These are phyloP conservation scores for Cinara cedri DNA, from an alignment of 2,888 invertebrate species.

Conservation along the genomic window DNA sequence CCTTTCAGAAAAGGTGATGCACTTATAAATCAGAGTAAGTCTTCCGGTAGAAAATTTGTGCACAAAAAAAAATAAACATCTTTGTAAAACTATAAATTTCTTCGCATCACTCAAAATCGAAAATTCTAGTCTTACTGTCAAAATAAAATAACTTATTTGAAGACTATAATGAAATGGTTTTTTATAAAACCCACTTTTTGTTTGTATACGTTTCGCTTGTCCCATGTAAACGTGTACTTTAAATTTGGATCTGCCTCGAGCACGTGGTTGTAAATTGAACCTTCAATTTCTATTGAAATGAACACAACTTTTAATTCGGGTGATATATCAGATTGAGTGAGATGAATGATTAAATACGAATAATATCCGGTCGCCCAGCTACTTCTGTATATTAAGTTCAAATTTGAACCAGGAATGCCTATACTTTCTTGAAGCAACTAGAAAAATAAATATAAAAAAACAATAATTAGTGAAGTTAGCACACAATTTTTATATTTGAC, in stretches of 20 bases:
- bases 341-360: slow-evolving; percentile 88
- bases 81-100: too few relatives aligned
- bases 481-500: too few relatives aligned
- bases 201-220: slow-evolving; percentile 95
- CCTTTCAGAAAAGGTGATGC: too few relatives aligned
- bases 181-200: slow-evolving; percentile 73
- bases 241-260: slow-evolving; percentile 97
- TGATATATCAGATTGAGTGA: slow-evolving; percentile 82
- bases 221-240: slow-evolving; percentile 97
- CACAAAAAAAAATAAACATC: too few relatives aligned
- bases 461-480: too few relatives aligned
- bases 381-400: slow-evolving; percentile 94
- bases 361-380: slow-evolving; percentile 93
- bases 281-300: slow-evolving; percentile 90
- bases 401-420: slow-evolving; percentile 88
- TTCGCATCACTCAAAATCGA: too few relatives aligned
- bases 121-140: too few relatives aligned
- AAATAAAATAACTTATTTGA: too few relatives aligned
- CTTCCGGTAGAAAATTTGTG: too few relatives aligned
- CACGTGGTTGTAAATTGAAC: slow-evolving; percentile 86
- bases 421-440: slow-evolving; percentile 97
- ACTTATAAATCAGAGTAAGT: too few relatives aligned
- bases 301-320: slow-evolving; percentile 85
- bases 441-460: slow-evolving; percentile 13
- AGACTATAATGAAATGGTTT: not conserved